Percentiles rank a stretch among this genome's conserved stretches.
Conservation (phyloP, 2,113 vertebrate species). For the Rhynchopsitta pachyrhyncha region DNA sequence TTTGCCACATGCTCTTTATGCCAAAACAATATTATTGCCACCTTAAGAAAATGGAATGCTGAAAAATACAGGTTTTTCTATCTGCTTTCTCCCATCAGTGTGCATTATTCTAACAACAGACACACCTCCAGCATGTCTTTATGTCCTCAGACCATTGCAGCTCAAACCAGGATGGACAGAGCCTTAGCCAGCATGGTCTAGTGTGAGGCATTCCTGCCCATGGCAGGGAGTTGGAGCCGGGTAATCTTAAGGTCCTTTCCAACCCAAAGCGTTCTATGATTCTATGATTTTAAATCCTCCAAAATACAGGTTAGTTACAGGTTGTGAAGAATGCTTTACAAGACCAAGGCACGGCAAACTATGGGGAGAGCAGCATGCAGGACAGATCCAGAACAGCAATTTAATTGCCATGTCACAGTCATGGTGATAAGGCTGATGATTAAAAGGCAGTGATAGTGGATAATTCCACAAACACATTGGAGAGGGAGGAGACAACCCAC, state of each 20-base stretch:
- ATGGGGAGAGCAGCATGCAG: not conserved
- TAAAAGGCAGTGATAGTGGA: not conserved
- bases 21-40: not conserved
- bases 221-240: not conserved
- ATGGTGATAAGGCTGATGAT: not conserved
- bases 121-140: not conserved
- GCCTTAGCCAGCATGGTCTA: not conserved
- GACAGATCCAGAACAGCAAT: not conserved
- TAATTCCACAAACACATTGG: too few relatives aligned
- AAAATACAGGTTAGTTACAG: not conserved
- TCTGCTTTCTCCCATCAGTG: not conserved
- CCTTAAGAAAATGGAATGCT: fast-evolving
- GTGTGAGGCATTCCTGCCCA: not conserved
- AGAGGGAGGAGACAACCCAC: not conserved
- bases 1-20: fast-evolving
- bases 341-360: not conserved
- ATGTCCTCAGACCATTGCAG: not conserved
- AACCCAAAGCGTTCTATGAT: not conserved
- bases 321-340: not conserved
- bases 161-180: not conserved
- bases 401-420: not conserved
- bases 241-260: not conserved
- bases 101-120: fast-evolving
- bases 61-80: not conserved
- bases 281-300: not conserved